Conservation (phyloP, 2,113 vertebrate genomes). For the Macroglossus sobrinus region DNA sequence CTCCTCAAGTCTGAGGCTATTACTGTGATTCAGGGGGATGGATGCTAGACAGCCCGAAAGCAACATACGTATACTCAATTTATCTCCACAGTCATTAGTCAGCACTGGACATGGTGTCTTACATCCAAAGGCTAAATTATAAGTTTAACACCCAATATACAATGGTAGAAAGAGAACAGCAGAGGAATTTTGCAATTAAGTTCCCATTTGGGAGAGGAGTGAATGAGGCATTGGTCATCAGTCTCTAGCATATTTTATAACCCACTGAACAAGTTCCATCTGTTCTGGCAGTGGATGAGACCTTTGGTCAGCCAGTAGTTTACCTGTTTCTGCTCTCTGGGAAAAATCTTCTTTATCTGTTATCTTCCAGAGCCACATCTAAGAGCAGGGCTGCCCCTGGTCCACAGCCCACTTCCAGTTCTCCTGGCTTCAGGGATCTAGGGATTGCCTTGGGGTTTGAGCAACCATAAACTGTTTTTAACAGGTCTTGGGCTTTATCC, state of each 20-base stretch:
- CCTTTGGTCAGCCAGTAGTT: neutral
- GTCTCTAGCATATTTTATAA: neutral
- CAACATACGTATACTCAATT: neutral
- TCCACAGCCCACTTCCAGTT: neutral
- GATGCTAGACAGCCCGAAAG: neutral
- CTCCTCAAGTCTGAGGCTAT: neutral
- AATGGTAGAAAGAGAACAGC: neutral
- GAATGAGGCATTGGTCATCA: neutral
- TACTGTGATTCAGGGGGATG: neutral
- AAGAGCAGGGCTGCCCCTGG: neutral
- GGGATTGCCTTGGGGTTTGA: neutral
- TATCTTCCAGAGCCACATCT: neutral
- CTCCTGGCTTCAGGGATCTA: neutral
- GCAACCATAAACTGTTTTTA: neutral
- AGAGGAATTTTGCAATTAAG: neutral
- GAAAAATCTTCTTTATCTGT: too few relatives aligned
- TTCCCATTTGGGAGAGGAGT: neutral
- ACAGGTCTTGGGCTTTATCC: neutral
- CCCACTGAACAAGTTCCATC: too few relatives aligned
- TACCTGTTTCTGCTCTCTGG: neutral
- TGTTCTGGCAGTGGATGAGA: neutral
- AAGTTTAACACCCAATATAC: neutral
- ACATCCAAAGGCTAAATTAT: neutral
- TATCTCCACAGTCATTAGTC: neutral
- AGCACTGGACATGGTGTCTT: neutral